Evolutionary conservation across 35 echinoderm and acorn worm species (phyloP), one percentile per base, ranked within the genome.

Genomic region (Lytechinus variegatus): DNA sequence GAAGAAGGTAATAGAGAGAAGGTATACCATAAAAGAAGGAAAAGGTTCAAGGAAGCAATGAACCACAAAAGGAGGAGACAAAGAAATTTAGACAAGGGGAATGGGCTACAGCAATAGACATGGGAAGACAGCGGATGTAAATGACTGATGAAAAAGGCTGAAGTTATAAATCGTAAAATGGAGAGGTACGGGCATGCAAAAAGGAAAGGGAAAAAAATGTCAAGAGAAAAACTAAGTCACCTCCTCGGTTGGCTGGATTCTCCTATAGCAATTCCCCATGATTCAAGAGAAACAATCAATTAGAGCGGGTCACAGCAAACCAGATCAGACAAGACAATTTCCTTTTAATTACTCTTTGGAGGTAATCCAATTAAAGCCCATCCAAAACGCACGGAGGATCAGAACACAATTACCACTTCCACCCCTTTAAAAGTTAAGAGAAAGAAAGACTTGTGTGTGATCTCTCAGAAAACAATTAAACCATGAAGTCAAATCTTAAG

Each of bases 221-320:
- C 66, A n/a, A 79, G 66, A 24, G n/a, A 79, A n/a, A 58, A 58
- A 58, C 13, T 0, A 9, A 19, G 66, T 55, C 57, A 55, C 57
- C 92, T 94, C 57, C 52, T 94, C 57, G 16, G 54, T 57, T 28
- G 54, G 54, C 92, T 61, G 54, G 21, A 56, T 54, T 94, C 27
- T 94, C 92, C 92, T 58, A 33, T 94, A 90, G 88, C 88, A 90
- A 19, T 90, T 90, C 12, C 88, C 88, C 88, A 90, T 90, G 66
- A 24, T 79, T 79, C 21, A n/a, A 79, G 16, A n/a, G 66, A 79
- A 24, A 79, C 14, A 16, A n/a, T 79, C 66, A 79, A n/a, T 79
- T 79, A 79, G 66, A 24, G 8, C 66, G 19, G 66, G 66, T 79
- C 66, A 79, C 19, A 19, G 6, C 66, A 79, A 79, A 79, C 19